Evolutionary conservation across 2,888 invertebrate genomes (phyloP).

Genomic region (Eilema griseolum): DNA sequence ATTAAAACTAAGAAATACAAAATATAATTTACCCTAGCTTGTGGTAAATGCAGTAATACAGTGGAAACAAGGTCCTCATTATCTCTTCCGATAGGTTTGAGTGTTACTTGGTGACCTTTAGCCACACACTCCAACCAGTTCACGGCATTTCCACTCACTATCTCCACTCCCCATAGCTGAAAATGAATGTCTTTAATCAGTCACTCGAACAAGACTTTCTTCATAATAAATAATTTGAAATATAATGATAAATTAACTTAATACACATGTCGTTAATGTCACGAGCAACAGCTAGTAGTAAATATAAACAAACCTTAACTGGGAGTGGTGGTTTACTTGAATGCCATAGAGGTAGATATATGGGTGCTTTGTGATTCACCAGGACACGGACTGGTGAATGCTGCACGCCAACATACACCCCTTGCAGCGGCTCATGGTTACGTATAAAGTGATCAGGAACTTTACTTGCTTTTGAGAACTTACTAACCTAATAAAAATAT

Average conservation of each 20-base stretch:
- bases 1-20: background rate
- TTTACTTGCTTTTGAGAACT: constrained; percentile 87
- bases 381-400: constrained; percentile 82
- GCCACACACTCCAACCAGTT: constrained; percentile 88
- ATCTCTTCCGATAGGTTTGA: constrained; percentile 80
- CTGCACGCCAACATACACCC: constrained; percentile 83
- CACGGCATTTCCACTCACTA: constrained; percentile 84
- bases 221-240: too few relatives aligned
- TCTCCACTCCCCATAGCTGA: constrained; percentile 83
- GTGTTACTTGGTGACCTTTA: constrained; percentile 77
- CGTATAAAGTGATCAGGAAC: constrained; percentile 87
- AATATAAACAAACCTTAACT: constrained; percentile 77
- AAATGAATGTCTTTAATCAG: constrained; percentile 43
- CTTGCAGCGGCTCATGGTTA: constrained; percentile 82
- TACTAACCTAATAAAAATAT: constrained; percentile 83
- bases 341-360: constrained; percentile 85
- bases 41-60: constrained; percentile 79
- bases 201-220: too few relatives aligned
- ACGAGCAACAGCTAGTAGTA: too few relatives aligned
- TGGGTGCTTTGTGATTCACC: constrained; percentile 86
- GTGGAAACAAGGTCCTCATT: constrained; percentile 80
- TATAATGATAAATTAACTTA: too few relatives aligned
- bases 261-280: too few relatives aligned
- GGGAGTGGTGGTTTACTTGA: constrained; percentile 82
- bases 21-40: constrained; percentile 64